These are phyloP conservation scores for Hydroisotoma schaefferi DNA, from an alignment of 2,888 invertebrate species.

Conservation along the genomic window DNA sequence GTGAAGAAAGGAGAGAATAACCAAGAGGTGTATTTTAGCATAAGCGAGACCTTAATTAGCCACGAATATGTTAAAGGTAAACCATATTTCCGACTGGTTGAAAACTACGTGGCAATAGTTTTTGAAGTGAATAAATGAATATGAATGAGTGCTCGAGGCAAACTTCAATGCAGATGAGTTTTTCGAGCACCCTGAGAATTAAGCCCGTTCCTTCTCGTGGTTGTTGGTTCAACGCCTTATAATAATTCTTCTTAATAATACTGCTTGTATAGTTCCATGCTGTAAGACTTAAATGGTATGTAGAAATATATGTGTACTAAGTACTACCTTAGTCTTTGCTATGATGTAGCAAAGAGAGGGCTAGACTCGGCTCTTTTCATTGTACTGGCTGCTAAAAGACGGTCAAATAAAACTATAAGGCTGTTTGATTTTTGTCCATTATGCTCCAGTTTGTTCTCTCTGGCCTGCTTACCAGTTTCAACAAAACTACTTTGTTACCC, in stretches of 20 bases:
- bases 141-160: slow-evolving; percentile 9
- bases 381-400: slow-evolving; percentile 11
- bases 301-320: neutral
- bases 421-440: neutral
- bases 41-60: slow-evolving; percentile 2
- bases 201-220: no score
- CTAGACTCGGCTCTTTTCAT: slow-evolving; percentile 3
- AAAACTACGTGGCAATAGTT: slow-evolving; percentile 15
- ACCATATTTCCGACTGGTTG: slow-evolving; percentile 8
- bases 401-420: slow-evolving; percentile 11
- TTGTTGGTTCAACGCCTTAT: no score
- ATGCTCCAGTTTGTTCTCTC: neutral
- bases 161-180: slow-evolving; percentile 13
- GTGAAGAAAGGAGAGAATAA: neutral
- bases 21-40: slow-evolving; percentile 5
- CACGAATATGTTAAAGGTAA: slow-evolving; percentile 15
- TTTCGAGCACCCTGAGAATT: slow-evolving; percentile 8
- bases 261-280: no score
- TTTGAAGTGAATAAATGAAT: slow-evolving; percentile 14
- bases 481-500: slow-evolving; percentile 1
- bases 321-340: neutral
- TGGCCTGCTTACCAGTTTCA: neutral
- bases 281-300: no score
- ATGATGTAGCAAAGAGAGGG: neutral
- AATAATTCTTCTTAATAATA: no score